These are phyloP conservation scores for Cremastinae sp. DNA, from an alignment of 2,888 invertebrate species.

Conservation along the genomic window DNA sequence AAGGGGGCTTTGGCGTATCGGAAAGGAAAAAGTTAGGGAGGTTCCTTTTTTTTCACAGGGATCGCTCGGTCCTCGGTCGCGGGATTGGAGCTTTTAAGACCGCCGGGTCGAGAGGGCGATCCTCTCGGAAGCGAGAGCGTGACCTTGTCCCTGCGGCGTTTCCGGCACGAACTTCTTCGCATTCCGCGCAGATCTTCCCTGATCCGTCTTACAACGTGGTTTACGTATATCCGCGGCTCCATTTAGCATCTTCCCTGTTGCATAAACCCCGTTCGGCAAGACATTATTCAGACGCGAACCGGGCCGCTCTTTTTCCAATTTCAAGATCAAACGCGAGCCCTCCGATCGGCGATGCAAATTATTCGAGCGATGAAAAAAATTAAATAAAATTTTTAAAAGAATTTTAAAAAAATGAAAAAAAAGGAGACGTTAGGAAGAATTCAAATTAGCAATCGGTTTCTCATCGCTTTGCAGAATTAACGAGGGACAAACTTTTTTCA, in stretches of 20 bases:
- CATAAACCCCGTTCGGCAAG: neutral
- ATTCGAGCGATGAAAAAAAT: too few species aligned
- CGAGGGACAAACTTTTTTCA: too few species aligned
- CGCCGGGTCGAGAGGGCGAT: constrained; percentile 29
- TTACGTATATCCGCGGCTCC: constrained; percentile 24
- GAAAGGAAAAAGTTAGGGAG: constrained; percentile 23
- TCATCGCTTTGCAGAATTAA: too few species aligned
- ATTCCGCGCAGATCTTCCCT: constrained; percentile 59
- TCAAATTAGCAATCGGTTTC: too few species aligned
- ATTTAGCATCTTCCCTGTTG: neutral
- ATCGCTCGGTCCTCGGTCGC: constrained; percentile 42
- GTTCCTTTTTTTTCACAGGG: constrained; percentile 1
- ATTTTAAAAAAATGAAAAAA: too few species aligned
- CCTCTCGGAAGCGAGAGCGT: constrained; percentile 57
- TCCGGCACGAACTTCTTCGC: constrained; percentile 47
- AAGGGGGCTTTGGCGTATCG: neutral
- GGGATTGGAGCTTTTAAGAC: constrained; percentile 29
- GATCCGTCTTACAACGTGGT: constrained; percentile 59
- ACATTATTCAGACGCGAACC: too few species aligned
- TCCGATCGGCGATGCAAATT: too few species aligned
- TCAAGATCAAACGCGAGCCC: too few species aligned
- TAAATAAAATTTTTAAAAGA: too few species aligned
- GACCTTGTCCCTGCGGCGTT: constrained; percentile 54
- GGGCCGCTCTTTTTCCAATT: too few species aligned
- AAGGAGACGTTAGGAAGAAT: too few species aligned